A percentile compares a stretch with the other conserved stretches of the same genome.
phyloP scores from a whole-genome alignment of 1,140 invertebrate genomes.

The Condylostylus longicornis region DNA sequence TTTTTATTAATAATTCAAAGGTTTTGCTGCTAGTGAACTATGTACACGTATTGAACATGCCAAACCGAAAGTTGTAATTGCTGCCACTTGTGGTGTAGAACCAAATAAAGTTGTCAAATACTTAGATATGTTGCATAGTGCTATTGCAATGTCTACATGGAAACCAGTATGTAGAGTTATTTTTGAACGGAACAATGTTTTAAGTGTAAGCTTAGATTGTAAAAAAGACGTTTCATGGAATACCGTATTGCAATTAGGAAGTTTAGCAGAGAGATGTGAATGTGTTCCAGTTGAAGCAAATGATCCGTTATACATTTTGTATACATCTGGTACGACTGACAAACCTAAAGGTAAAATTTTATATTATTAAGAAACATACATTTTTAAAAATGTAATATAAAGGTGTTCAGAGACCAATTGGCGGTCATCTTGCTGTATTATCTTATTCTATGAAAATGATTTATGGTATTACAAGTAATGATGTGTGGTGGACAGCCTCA shows the following conservation, averaged over 20 bases:
- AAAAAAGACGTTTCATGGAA: conserved; percentile 62
- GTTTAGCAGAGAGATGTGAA: conserved; percentile 46
- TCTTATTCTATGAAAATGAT: conserved; percentile 71
- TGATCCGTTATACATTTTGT: conserved; percentile 80
- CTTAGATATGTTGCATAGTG: conserved; percentile 75
- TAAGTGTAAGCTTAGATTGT: conserved; percentile 42
- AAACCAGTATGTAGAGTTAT: conserved; percentile 65
- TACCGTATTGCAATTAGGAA: conserved; percentile 50
- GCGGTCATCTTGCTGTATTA: conserved; percentile 68
- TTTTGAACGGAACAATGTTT: conserved; percentile 54
- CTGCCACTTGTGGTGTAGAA: conserved; percentile 80
- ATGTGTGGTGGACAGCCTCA: conserved; percentile 85
- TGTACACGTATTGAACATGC: conserved; percentile 74
- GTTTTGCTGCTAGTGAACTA: conserved; percentile 77
- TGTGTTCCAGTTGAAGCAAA: conserved; percentile 77
- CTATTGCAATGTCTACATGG: conserved; percentile 52
- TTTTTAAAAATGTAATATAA: too few relatives aligned
- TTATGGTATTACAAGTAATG: conserved; percentile 64
- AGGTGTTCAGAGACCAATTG: conserved; percentile 72
- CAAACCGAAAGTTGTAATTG: conserved; percentile 72
- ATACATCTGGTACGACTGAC: conserved; percentile 85
- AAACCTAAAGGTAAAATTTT: too few relatives aligned
- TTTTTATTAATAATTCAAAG: conserved; percentile 5
- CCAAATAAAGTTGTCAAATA: conserved; percentile 72
- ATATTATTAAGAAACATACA: too few relatives aligned